These are phyloP conservation scores for Chloropsis hardwickii DNA, from an alignment of 2,113 vertebrate genomes.

Conservation along the genomic window DNA sequence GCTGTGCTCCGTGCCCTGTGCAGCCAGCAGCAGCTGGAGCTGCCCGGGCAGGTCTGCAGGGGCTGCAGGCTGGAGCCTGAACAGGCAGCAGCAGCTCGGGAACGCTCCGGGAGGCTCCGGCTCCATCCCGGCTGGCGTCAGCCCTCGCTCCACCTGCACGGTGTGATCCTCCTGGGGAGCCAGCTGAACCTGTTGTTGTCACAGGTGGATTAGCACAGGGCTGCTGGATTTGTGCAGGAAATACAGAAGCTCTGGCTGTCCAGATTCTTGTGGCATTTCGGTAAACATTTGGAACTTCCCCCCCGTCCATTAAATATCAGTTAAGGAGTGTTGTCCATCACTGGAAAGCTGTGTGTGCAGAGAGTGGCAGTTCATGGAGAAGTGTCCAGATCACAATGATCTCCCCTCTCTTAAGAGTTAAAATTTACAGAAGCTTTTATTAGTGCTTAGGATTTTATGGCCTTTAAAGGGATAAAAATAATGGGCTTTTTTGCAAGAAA, in stretches of 20 bases:
- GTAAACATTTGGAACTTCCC: not conserved
- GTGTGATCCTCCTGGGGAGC: not conserved
- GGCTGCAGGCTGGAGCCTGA: not conserved
- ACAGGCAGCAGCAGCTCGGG: not conserved
- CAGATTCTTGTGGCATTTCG: not conserved
- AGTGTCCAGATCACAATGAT: not conserved
- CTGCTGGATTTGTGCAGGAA: not conserved
- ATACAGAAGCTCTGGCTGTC: not conserved
- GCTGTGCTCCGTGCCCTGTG: not conserved
- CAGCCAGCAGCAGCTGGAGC: not conserved
- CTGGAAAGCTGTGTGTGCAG: not conserved
- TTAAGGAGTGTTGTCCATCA: not conserved
- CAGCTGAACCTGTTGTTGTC: not conserved
- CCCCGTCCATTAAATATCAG: fast-evolving
- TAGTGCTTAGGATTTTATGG: not conserved
- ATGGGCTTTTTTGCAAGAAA: not conserved
- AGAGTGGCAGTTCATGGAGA: not conserved
- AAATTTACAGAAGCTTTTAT: not conserved
- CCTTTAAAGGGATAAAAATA: not conserved
- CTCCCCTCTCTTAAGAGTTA: not conserved
- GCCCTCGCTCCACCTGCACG: not conserved
- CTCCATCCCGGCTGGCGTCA: not conserved
- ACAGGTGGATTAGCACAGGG: not conserved
- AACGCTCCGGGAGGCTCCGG: not conserved
- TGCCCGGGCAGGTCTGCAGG: constrained; percentile 10